A percentile compares a stretch with the other conserved stretches of the same genome.
Evolutionary conservation across 2,113 vertebrate species (phyloP).

Genomic region (Pseudolaguvia tuberculata): DNA sequence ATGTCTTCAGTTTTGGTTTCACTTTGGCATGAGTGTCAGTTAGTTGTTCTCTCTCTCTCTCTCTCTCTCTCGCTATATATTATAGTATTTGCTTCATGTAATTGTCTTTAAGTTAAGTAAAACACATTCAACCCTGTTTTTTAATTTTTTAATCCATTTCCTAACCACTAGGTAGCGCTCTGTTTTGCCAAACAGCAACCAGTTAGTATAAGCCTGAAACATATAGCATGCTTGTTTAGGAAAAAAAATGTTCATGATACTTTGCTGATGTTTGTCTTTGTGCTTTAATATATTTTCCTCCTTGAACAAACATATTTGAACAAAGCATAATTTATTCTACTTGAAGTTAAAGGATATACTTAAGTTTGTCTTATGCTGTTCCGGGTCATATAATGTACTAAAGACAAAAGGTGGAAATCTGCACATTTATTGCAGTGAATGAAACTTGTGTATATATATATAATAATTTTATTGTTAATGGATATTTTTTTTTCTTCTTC

Average conservation of each 20-base stretch:
- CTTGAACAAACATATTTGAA: background rate
- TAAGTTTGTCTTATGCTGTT: too few relatives aligned
- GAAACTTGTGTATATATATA: background rate
- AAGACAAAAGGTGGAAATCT: background rate
- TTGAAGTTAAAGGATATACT: too few relatives aligned
- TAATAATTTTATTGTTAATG: background rate
- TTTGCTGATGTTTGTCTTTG: conserved; percentile 6
- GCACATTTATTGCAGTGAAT: background rate
- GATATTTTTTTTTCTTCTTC: background rate
- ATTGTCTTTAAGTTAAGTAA: background rate
- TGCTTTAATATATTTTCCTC: background rate
- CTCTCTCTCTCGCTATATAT: background rate
- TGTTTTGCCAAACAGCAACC: background rate
- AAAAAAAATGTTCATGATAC: background rate
- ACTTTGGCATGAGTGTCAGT: background rate
- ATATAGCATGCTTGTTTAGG: background rate
- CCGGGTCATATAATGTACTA: background rate
- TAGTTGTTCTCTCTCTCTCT: background rate
- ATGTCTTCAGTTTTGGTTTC: background rate
- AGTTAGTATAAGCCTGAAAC: background rate
- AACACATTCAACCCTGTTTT: background rate
- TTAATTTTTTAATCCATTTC: background rate
- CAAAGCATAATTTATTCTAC: background rate
- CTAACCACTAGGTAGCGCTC: background rate
- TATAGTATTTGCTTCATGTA: background rate